Conservation (phyloP, 2,113 vertebrate species). For the Hystrix brachyura region DNA sequence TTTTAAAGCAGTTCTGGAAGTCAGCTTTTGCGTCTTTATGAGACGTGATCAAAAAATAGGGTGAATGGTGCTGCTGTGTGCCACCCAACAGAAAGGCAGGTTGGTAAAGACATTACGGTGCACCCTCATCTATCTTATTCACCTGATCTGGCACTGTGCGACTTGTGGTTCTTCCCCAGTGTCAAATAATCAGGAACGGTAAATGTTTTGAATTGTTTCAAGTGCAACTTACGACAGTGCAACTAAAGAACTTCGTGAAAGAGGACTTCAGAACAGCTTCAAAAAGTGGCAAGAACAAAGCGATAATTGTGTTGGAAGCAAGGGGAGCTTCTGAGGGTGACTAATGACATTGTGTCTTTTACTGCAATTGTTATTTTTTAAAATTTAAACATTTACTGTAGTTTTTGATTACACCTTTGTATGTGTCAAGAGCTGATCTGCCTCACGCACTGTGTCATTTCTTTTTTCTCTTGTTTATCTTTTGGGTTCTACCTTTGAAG, state of each 20-base stretch:
- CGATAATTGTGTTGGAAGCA: background rate
- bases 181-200: background rate
- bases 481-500: conserved; percentile 41
- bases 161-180: background rate
- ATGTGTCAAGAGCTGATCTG: conserved; percentile 19
- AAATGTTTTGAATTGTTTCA: background rate
- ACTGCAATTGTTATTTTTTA: background rate
- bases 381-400: background rate
- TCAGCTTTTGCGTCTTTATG: background rate
- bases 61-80: background rate
- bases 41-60: background rate
- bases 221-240: background rate
- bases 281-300: background rate
- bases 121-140: background rate
- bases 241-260: background rate
- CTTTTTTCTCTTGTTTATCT: conserved; percentile 66
- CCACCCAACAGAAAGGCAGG: background rate
- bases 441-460: conserved; percentile 53
- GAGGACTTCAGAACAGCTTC: background rate
- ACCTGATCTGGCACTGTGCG: background rate
- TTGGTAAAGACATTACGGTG: background rate
- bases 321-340: background rate
- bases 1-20: background rate
- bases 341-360: background rate
- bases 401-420: background rate